These are phyloP conservation scores for Pseudomugil gertrudae DNA, from an alignment of 2,797 vertebrate genomes.

Conservation along the genomic window DNA sequence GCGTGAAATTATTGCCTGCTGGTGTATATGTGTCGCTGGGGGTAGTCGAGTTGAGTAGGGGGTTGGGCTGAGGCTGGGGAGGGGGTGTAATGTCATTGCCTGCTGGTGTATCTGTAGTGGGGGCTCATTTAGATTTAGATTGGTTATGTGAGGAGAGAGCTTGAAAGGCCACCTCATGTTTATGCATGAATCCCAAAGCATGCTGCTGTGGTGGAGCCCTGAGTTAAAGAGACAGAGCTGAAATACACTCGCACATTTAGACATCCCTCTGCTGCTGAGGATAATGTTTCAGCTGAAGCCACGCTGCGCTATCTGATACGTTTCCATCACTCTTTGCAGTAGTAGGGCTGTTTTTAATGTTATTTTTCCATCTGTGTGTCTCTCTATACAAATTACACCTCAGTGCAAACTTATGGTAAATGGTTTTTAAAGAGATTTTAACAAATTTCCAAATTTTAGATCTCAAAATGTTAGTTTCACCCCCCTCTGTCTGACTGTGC, in stretches of 20 bases:
- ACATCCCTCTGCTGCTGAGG: conserved; percentile 66
- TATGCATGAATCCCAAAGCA: conserved; percentile 83
- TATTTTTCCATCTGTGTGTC: background rate
- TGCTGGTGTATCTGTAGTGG: conserved; percentile 83
- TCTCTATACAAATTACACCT: conserved; percentile 15
- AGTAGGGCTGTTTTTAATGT: conserved; percentile 28
- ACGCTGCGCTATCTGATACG: conserved; percentile 52
- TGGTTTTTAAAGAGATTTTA: conserved; percentile 11
- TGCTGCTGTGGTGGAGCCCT: conserved; percentile 72
- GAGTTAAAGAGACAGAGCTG: conserved; percentile 81
- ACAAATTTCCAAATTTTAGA: conserved; percentile 19
- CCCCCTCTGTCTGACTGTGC: conserved; percentile 4
- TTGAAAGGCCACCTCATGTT: conserved; percentile 85
- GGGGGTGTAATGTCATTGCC: conserved; percentile 82
- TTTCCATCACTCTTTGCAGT: conserved; percentile 55
- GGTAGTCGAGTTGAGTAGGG: conserved; percentile 70
- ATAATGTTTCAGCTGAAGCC: conserved; percentile 55
- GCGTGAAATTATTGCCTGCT: conserved; percentile 85
- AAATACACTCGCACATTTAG: conserved; percentile 69
- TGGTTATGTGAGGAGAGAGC: conserved; percentile 84
- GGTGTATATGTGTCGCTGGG: conserved; percentile 82
- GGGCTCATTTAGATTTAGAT: conserved; percentile 86
- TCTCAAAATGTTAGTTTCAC: conserved; percentile 27
- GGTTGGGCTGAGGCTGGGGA: conserved; percentile 64
- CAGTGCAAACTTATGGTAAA: conserved; percentile 9